Percentiles rank a stretch among this genome's conserved stretches.
Conservation (phyloP, 2,888 invertebrate genomes). For the Rhyacophila evoluta region DNA sequence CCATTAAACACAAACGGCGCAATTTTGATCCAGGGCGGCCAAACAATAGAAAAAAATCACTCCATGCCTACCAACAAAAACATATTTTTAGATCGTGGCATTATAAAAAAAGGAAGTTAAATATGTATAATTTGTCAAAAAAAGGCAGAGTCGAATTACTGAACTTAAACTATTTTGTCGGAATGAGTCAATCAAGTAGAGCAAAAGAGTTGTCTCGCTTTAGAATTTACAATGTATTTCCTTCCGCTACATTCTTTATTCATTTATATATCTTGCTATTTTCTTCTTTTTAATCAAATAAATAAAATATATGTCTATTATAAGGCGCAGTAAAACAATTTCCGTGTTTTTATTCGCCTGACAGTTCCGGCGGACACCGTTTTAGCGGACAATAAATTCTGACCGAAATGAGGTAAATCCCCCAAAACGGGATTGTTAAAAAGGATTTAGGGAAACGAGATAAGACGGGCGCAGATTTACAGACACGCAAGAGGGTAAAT, state of each 20-base stretch:
- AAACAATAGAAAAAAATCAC: too few relatives aligned
- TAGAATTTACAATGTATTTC: too few relatives aligned
- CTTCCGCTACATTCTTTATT: background rate
- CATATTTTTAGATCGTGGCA: too few relatives aligned
- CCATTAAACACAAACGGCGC: too few relatives aligned
- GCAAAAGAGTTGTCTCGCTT: too few relatives aligned
- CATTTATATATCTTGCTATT: background rate
- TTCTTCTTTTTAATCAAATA: background rate
- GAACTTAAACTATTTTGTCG: too few relatives aligned
- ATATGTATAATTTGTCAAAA: too few relatives aligned
- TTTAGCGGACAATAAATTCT: background rate
- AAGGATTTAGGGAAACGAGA: constrained; percentile 26
- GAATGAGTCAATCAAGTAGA: too few relatives aligned
- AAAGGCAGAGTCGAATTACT: too few relatives aligned
- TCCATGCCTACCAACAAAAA: too few relatives aligned
- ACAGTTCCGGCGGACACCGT: background rate
- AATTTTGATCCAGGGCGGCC: too few relatives aligned
- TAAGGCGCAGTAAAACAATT: background rate
- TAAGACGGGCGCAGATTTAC: background rate
- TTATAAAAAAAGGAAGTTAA: too few relatives aligned
- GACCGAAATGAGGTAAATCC: background rate
- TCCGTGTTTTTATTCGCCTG: background rate
- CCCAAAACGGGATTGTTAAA: constrained; percentile 28
- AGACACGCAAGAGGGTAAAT: background rate
- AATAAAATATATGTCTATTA: background rate